Evolutionary conservation across 2,888 invertebrate genomes (phyloP).

Genomic region (Octodonta nipae): DNA sequence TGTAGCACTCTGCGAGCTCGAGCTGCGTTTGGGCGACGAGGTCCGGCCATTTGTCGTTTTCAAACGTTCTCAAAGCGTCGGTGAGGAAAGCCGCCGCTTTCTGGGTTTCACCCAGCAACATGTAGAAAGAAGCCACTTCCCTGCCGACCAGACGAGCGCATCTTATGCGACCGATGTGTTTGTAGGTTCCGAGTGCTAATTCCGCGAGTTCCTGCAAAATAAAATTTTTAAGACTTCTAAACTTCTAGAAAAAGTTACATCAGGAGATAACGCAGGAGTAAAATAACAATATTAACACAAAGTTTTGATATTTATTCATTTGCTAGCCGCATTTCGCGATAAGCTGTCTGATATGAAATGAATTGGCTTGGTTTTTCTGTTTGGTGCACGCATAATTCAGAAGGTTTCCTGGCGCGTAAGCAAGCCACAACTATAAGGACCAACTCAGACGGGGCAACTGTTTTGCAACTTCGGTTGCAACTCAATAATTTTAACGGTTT

Average conservation of each 20-base stretch:
- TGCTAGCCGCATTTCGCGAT: no score
- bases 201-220: conserved; percentile 66
- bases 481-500: no score
- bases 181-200: conserved; percentile 89
- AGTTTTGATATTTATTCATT: no score
- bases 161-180: conserved; percentile 68
- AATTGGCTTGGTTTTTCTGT: no score
- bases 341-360: no score
- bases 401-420: no score
- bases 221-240: not conserved
- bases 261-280: no score
- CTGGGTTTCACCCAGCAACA: conserved; percentile 69
- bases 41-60: conserved; percentile 75
- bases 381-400: no score
- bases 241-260: conserved; percentile 2
- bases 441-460: no score
- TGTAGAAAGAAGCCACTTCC: conserved; percentile 82
- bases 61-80: conserved; percentile 74
- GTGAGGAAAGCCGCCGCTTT: conserved; percentile 81
- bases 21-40: conserved; percentile 71
- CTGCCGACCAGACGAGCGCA: conserved; percentile 80
- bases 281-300: no score
- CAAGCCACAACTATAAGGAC: no score
- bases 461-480: no score
- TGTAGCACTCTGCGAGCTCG: conserved; percentile 73